phyloP scores from a whole-genome alignment of 2,888 invertebrate genomes.

The Acrocyrtus sp. region DNA sequence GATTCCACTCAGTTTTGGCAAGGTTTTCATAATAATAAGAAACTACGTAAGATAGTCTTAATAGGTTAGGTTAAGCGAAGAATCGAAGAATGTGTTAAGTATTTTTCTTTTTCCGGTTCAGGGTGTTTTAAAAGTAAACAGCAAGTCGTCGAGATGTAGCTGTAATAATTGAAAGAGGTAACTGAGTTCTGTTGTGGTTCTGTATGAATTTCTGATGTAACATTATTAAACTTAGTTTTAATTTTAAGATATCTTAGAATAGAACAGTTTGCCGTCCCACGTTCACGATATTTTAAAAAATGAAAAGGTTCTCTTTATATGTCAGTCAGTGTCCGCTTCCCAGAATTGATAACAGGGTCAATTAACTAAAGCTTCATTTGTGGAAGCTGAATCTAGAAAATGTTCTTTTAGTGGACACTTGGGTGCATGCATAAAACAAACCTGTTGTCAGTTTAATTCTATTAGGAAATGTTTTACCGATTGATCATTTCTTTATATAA shows the following conservation, averaged over 20 bases:
- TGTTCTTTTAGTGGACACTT: constrained; percentile 49
- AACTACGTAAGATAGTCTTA: too few species aligned
- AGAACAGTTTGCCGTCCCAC: constrained; percentile 63
- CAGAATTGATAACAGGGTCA: constrained; percentile 8
- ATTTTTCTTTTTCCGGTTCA: constrained; percentile 45
- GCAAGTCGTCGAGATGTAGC: neutral
- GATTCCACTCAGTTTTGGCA: constrained; percentile 50
- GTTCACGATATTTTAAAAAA: constrained; percentile 35
- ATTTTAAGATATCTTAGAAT: constrained; percentile 45
- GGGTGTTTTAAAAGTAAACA: constrained; percentile 30
- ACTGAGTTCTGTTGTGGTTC: constrained; percentile 2
- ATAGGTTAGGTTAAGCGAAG: constrained; percentile 14
- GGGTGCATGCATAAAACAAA: constrained; percentile 28
- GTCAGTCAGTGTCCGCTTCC: constrained; percentile 45
- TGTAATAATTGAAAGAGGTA: constrained; percentile 15
- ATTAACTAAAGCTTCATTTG: constrained; percentile 36
- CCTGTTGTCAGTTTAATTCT: constrained; percentile 32
- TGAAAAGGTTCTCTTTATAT: constrained; percentile 34
- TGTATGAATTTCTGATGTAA: neutral
- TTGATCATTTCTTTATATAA: constrained; percentile 44
- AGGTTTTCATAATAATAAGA: constrained; percentile 27
- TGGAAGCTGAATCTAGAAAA: constrained; percentile 18
- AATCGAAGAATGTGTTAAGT: constrained; percentile 28
- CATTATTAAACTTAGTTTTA: constrained; percentile 5
- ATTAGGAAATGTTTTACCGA: constrained; percentile 49